Percentiles rank a stretch among this genome's conserved stretches.
phyloP scores from a whole-genome alignment of 2,113 vertebrate species.

The Hipposideros armiger region DNA sequence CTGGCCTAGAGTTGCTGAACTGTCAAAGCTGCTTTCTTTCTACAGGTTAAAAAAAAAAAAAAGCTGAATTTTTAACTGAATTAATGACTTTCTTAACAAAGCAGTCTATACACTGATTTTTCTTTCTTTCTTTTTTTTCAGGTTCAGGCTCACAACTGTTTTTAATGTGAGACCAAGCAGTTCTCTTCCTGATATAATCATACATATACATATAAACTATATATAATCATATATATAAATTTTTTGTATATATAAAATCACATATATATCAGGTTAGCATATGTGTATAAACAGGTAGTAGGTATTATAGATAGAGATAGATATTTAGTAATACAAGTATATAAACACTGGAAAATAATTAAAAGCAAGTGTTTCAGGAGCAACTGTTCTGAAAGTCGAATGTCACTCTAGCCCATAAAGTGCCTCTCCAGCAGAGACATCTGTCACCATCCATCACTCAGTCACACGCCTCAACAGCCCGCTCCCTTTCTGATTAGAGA shows the following conservation, averaged over 20 bases:
- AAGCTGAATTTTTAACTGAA: constrained; percentile 64
- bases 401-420: constrained; percentile 71
- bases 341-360: constrained; percentile 78
- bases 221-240: too few relatives aligned
- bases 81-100: constrained; percentile 66
- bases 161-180: neutral
- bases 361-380: constrained; percentile 78
- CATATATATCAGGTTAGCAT: neutral
- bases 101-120: neutral
- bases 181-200: neutral
- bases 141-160: constrained; percentile 49
- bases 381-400: constrained; percentile 78
- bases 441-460: constrained; percentile 86
- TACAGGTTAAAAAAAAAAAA: constrained; percentile 68
- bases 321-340: neutral
- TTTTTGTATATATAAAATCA: too few relatives aligned
- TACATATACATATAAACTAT: neutral
- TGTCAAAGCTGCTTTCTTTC: constrained; percentile 63
- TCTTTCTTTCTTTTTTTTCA: constrained; percentile 58
- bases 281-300: neutral
- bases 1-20: neutral
- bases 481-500: constrained; percentile 89
- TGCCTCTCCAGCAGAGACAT: constrained; percentile 79
- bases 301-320: neutral
- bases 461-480: constrained; percentile 80